Percentiles rank a stretch among this genome's conserved stretches.
phyloP scores from a whole-genome alignment of 2,888 invertebrate species.

The Cheilosia grossa region DNA sequence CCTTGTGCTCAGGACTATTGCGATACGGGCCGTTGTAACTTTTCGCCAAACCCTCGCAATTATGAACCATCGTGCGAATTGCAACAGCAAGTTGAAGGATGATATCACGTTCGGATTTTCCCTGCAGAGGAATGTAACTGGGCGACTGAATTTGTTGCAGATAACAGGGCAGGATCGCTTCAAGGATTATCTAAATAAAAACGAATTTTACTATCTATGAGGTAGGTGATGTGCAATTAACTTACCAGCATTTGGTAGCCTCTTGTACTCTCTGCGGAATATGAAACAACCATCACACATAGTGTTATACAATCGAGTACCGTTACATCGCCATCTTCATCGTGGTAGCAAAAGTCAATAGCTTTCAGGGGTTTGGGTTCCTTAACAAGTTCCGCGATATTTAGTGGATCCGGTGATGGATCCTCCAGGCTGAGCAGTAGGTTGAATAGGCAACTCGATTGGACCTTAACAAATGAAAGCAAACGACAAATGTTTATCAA shows the following conservation, averaged over 20 bases:
- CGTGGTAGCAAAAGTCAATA: constrained; percentile 99
- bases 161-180: constrained; percentile 98
- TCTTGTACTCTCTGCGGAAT: constrained; percentile 96
- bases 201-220: not conserved
- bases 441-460: constrained; percentile 95
- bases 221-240: constrained; percentile 59
- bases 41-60: constrained; percentile 97
- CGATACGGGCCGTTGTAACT: constrained; percentile 97
- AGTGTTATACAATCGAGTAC: constrained; percentile 98
- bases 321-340: constrained; percentile 98
- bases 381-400: constrained; percentile 95
- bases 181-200: constrained; percentile 91
- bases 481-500: not conserved
- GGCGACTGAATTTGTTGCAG: constrained; percentile 96
- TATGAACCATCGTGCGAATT: constrained; percentile 96
- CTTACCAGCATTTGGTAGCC: constrained; percentile 96
- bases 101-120: constrained; percentile 96
- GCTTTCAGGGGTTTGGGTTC: constrained; percentile 96
- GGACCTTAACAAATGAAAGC: constrained; percentile 85
- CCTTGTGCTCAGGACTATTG: constrained; percentile 95
- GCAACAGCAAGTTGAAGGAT: constrained; percentile 97
- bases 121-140: constrained; percentile 92
- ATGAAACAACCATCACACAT: constrained; percentile 99
- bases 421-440: constrained; percentile 95
- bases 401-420: constrained; percentile 96